Conservation (phyloP, 2,113 vertebrate species). For the Phrynosoma platyrhinos region DNA sequence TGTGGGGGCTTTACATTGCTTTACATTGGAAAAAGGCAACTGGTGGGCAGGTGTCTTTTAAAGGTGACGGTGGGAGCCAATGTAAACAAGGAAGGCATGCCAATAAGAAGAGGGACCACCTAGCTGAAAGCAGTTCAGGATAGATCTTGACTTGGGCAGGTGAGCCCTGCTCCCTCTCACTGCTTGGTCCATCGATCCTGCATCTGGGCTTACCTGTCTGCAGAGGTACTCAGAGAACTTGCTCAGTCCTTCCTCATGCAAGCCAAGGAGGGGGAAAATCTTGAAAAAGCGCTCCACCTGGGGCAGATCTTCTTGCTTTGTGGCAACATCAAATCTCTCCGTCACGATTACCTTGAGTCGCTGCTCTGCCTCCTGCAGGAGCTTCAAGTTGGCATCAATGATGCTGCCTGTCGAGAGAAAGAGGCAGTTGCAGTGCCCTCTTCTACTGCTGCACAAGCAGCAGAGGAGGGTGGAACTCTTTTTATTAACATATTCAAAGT, state of each 20-base stretch:
- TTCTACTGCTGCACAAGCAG: neutral
- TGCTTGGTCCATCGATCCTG: neutral
- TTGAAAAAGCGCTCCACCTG: conserved; percentile 99
- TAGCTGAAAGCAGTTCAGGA: too few species aligned
- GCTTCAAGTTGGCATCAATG: conserved; percentile 93
- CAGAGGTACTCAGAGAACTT: conserved; percentile 96
- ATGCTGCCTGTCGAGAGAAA: conserved; percentile 81
- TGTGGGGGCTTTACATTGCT: too few species aligned
- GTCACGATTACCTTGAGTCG: conserved; percentile 92
- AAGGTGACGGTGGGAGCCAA: too few species aligned
- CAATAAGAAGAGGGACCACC: too few species aligned
- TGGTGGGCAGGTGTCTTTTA: too few species aligned
- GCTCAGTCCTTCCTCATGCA: conserved; percentile 95
- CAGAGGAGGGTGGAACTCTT: too few species aligned
- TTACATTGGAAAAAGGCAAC: too few species aligned
- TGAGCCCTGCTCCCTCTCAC: too few species aligned
- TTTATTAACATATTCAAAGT: too few species aligned
- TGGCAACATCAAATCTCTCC: conserved; percentile 89
- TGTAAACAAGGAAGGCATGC: too few species aligned
- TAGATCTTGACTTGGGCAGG: too few species aligned
- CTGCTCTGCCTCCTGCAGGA: conserved; percentile 94
- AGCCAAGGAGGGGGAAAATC: conserved; percentile 94
- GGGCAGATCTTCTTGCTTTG: conserved; percentile 88
- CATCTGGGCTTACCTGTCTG: conserved; percentile 83
- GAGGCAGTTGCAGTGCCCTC: conserved; percentile 22